Base-by-base conservation (phyloP, 2,113 vertebrate genomes). In the Dasyornis broadbenti region DNA sequence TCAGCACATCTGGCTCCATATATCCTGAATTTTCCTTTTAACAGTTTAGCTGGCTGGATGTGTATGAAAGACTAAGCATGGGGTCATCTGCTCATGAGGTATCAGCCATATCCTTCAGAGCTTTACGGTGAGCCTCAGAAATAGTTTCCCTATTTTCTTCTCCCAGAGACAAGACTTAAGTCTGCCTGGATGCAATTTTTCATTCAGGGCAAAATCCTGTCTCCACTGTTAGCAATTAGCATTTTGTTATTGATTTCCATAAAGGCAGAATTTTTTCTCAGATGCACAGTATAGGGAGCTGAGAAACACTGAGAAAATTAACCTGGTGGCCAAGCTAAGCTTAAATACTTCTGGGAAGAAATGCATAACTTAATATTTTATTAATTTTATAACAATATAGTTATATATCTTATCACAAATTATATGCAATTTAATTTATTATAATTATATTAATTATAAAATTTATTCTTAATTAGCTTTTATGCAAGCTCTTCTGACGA, bases 1-100 rank as follows among this genome's bases (percentile, higher is more conserved):
- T 47, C 59, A 82, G 75, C 57, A 88, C 85, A 87, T 85, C 66
- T 96, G 82, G 49, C 44, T 76, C 65, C 80, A 54, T 64, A 75
- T 84, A 82, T 87, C 50, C 54, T 82, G 49, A 85, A 37, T 72
- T 72, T 80, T 88, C 16, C 37, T 87, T 82, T 60, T 81, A 72
- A 57, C 20, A 75, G 11, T 10, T 4, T 66, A 80, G 27, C 26
- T 94, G 44, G 3, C 35, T 84, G 53, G 8, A 17, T 53, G 9
- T 18, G 39, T 84, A 52, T 49, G 57, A 63, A 94, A 44, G 35
- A 49, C 3, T 28, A 23, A 90, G 53, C 33, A 47, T 63, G 47
- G 80, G 21, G 37, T 86, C 37, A 31, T 65, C 56, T 86, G 39
- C 40, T 86, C 49, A 13, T 56, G 47, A 42, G 24, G 24, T 66